Conservation (phyloP, 1,140 invertebrate genomes). For the Teleogryllus occipitalis region DNA sequence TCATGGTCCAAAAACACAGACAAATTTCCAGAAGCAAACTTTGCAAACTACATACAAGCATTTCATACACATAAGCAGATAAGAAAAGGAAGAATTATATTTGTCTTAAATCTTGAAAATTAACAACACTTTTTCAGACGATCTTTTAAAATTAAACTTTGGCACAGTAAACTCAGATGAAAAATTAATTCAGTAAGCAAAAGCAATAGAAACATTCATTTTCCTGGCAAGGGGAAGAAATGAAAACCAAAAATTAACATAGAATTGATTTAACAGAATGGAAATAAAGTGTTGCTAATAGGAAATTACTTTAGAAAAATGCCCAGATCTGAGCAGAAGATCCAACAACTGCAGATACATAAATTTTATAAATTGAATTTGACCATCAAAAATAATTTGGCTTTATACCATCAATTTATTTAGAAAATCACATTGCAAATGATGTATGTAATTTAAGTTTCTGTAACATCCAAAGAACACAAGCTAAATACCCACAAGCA, state of each 20-base stretch:
- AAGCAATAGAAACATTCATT: background rate
- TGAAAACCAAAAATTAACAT: constrained; percentile 18
- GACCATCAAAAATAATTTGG: background rate
- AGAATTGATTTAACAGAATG: constrained; percentile 15
- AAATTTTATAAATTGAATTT: background rate
- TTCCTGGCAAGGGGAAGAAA: constrained; percentile 10
- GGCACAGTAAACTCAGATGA: constrained; percentile 11
- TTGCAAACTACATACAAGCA: constrained; percentile 25
- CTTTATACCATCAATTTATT: background rate
- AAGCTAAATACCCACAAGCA: background rate
- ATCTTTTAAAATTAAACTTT: background rate
- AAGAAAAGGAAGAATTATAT: background rate
- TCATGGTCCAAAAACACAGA: constrained; percentile 19
- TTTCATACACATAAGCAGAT: constrained; percentile 14
- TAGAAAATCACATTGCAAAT: background rate
- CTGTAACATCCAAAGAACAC: background rate
- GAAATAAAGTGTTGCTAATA: constrained; percentile 11
- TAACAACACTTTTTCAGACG: too few relatives aligned
- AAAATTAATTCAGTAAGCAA: constrained; percentile 8
- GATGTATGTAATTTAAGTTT: background rate
- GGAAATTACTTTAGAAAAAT: background rate
- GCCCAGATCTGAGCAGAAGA: background rate
- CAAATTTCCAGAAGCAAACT: constrained; percentile 10
- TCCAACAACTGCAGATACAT: background rate
- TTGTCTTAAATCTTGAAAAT: background rate